Evolutionary conservation across 2,888 invertebrate species (phyloP).

Genomic region (Spilosoma lubricipeda): DNA sequence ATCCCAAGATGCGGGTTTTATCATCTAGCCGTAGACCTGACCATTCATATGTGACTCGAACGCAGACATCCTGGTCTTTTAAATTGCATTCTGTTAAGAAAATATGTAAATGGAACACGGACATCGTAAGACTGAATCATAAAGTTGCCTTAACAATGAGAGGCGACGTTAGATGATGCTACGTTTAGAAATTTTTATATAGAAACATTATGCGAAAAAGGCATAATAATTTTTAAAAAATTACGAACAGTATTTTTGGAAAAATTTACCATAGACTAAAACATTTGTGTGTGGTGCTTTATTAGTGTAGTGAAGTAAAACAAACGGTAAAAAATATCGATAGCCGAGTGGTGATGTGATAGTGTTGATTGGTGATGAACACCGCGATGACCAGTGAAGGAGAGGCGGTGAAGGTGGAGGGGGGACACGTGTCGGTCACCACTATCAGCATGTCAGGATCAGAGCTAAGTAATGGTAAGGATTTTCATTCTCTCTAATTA

Average conservation of each 20-base stretch:
- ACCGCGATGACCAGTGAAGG: conserved; percentile 78
- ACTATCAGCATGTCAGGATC: conserved; percentile 90
- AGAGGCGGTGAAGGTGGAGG: conserved; percentile 82
- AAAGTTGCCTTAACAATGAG: conserved; percentile 75
- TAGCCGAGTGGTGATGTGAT: conserved; percentile 64
- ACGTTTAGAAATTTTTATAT: conserved; percentile 61
- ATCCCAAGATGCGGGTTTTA: conserved; percentile 74
- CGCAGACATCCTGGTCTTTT: conserved; percentile 38
- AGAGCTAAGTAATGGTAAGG: conserved; percentile 86
- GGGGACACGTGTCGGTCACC: conserved; percentile 91
- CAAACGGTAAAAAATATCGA: conserved; percentile 62
- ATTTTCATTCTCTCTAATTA: background rate
- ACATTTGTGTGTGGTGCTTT: conserved; percentile 63
- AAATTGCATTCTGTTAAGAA: conserved; percentile 44
- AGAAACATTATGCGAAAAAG: conserved; percentile 60
- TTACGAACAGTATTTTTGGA: conserved; percentile 66
- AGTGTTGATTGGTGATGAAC: conserved; percentile 64
- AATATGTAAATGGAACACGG: conserved; percentile 58
- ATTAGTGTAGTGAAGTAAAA: conserved; percentile 72
- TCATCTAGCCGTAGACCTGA: conserved; percentile 56
- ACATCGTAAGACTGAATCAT: conserved; percentile 72
- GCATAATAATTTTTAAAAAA: conserved; percentile 62
- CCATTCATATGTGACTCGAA: conserved; percentile 46
- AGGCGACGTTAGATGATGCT: conserved; percentile 75
- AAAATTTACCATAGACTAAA: conserved; percentile 57